Base-by-base conservation (phyloP, 37 sponge, comb jelly and placozoan genomes). In the Cladorhizidae sp. region DNA sequence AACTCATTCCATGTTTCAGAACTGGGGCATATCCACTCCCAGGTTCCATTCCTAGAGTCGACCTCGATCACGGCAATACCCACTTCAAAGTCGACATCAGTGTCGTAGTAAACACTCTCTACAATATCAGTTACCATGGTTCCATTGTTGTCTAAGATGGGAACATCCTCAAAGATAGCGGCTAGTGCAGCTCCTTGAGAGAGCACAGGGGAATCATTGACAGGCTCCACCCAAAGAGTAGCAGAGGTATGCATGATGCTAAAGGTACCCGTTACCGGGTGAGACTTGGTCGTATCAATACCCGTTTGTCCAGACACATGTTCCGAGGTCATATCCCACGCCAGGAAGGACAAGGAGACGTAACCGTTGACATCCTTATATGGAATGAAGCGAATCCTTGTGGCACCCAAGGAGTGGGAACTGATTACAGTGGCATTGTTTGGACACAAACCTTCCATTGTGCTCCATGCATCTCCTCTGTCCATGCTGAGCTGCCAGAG, bases 301-400 rank as follows among this genome's bases (percentile, higher is more conserved):
- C 62, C 54, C 56, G 56, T 58, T 36, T 76, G 81, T n/a, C 90
- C 90, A 33, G 88, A 75, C 2, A 71, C 42, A 8, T 75, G 74
- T 1, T 90, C 91, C 26, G 84, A 87, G 8, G 96, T 90, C 51
- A 92, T 67, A 57, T 96, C 96, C 96, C 96, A 96, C n/a, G 83
- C 88, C n/a, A 84, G 39, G 57, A 93, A 96, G 37, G 79, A 74
- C 41, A 96, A 58, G 7, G 65, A 61, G 3, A 61, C 81, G 29
- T 59, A 61, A 18, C 96, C 96, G 63, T 93, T 86, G 84, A 90
- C 93, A 61, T 96, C 86, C 12, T 23, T 37, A 31, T 68, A 69
- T 9, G 96, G 96, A 15, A 80, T 61, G 73, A 96, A 93, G 33
- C 96, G 67, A 39, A 96, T 67, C 36, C 81, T 82, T 45, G 89